A percentile compares a stretch with the other conserved stretches of the same genome.
phyloP scores from a whole-genome alignment of 2,888 invertebrate genomes.

The Limnephilus marmoratus region DNA sequence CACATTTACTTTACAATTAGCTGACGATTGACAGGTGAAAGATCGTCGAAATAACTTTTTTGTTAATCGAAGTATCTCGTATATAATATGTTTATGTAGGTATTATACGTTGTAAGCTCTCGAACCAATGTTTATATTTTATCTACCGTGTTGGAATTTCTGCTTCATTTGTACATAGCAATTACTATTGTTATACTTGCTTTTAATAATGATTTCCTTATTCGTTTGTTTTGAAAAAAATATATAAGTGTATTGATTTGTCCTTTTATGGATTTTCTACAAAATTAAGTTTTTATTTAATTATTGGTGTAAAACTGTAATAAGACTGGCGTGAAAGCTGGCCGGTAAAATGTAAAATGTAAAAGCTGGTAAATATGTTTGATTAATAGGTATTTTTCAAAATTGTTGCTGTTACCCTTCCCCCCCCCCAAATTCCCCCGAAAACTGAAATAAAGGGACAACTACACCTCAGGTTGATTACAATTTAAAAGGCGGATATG shows the following conservation, averaged over 20 bases:
- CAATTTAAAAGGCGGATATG: too few relatives aligned
- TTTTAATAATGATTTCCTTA: not conserved
- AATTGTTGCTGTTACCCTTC: too few relatives aligned
- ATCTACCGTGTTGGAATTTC: not conserved
- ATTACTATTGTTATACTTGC: not conserved
- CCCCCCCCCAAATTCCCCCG: too few relatives aligned
- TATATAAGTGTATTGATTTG: not conserved
- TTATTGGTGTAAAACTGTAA: not conserved
- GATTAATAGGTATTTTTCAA: too few relatives aligned
- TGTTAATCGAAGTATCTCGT: not conserved
- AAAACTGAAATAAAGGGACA: too few relatives aligned
- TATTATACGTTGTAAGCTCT: not conserved
- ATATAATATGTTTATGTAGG: not conserved
- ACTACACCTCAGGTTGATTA: too few relatives aligned
- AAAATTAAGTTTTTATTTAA: not conserved
- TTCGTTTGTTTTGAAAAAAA: not conserved
- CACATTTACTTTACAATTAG: constrained; percentile 44
- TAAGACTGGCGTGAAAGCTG: too few relatives aligned
- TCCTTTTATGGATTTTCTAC: not conserved
- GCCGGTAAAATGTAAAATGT: too few relatives aligned
- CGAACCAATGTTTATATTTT: not conserved
- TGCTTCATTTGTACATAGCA: not conserved
- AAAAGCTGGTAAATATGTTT: too few relatives aligned
- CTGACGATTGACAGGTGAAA: constrained; percentile 46
- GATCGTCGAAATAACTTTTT: not conserved